These are phyloP conservation scores for Opisthograptis luteolata DNA, from an alignment of 2,888 invertebrate species.

Conservation along the genomic window DNA sequence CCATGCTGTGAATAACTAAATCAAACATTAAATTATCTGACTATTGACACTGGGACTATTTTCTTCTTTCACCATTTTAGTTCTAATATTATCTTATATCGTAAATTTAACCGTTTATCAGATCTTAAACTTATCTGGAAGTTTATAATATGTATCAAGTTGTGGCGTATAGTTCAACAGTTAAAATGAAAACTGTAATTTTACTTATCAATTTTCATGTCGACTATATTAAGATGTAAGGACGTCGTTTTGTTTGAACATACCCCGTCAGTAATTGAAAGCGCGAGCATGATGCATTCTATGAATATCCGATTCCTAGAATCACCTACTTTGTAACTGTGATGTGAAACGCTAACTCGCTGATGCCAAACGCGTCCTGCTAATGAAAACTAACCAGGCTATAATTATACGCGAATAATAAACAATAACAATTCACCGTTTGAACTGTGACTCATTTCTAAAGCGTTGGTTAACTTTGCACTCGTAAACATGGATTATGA, in stretches of 20 bases:
- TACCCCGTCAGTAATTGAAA: neutral
- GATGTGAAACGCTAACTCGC: neutral
- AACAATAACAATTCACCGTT: constrained; percentile 21
- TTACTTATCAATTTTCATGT: too few species aligned
- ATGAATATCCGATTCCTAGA: neutral
- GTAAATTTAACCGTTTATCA: too few species aligned
- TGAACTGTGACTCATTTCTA: constrained; percentile 14
- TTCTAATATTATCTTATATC: too few species aligned
- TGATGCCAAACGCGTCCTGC: constrained; percentile 18
- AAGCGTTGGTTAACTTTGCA: constrained; percentile 4
- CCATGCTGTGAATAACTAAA: neutral
- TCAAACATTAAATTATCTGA: too few species aligned
- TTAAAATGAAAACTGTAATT: too few species aligned
- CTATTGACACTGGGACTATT: too few species aligned
- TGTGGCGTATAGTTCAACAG: too few species aligned
- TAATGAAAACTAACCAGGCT: constrained; percentile 10
- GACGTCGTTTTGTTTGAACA: neutral
- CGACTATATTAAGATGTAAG: neutral
- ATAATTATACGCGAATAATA: constrained; percentile 20
- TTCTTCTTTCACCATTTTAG: too few species aligned
- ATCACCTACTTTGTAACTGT: neutral
- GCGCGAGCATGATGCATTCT: neutral
- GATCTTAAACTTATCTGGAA: too few species aligned
- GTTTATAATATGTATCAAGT: too few species aligned
- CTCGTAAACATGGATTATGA: constrained; percentile 15